Conservation (phyloP, 2,888 invertebrate genomes). For the Abrostola tripartita region DNA sequence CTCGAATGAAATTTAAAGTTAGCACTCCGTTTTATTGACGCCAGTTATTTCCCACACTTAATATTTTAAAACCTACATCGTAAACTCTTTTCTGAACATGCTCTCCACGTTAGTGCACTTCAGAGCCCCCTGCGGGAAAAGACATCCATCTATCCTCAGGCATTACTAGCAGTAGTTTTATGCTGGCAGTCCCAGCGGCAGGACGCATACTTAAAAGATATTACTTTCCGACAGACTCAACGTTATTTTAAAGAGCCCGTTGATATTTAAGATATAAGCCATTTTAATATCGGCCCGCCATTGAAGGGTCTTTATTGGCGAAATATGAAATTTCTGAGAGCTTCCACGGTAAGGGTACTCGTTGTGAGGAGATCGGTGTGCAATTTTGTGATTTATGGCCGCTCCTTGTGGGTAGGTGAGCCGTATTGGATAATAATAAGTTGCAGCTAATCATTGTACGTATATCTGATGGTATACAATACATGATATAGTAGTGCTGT, state of each 20-base stretch:
- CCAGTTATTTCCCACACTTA: slow-evolving; percentile 17
- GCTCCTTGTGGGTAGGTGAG: slow-evolving; percentile 20
- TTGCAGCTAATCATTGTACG: not conserved
- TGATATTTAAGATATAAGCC: slow-evolving; percentile 63
- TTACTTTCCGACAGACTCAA: slow-evolving; percentile 54
- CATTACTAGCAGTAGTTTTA: slow-evolving; percentile 23
- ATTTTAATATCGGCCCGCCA: slow-evolving; percentile 69
- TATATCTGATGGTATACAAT: slow-evolving; percentile 2
- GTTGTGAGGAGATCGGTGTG: slow-evolving; percentile 47
- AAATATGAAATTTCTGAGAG: slow-evolving; percentile 65
- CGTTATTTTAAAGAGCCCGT: slow-evolving; percentile 55
- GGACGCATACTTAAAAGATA: slow-evolving; percentile 54
- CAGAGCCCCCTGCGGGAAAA: slow-evolving; percentile 13
- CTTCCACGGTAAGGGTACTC: slow-evolving; percentile 40
- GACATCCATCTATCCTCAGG: slow-evolving; percentile 20
- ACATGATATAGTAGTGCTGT: not conserved
- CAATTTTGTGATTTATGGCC: slow-evolving; percentile 50
- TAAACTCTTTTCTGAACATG: slow-evolving; percentile 12
- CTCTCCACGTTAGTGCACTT: slow-evolving; percentile 38
- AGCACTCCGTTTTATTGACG: not conserved
- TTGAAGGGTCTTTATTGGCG: slow-evolving; percentile 60
- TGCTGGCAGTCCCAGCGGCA: slow-evolving; percentile 27
- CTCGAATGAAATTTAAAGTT: not conserved
- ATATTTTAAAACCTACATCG: slow-evolving; percentile 29
- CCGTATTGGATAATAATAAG: slow-evolving; percentile 8